A percentile compares a stretch with the other conserved stretches of the same genome.
Conservation (phyloP, 2,113 vertebrate species). For the Mus pahari region DNA sequence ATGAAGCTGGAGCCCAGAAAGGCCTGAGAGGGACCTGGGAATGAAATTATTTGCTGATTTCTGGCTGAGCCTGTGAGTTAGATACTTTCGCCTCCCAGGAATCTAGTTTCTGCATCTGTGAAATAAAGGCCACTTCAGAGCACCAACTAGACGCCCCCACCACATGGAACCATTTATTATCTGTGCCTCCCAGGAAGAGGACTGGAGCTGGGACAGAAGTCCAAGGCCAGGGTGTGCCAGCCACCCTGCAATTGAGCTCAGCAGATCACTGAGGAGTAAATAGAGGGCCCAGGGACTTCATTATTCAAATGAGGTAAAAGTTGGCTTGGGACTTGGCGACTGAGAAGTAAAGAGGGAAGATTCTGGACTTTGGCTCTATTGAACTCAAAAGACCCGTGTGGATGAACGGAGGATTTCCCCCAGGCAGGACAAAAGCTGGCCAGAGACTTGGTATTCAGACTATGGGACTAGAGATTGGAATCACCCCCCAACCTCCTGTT, state of each 20-base stretch:
- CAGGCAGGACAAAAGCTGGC: background rate
- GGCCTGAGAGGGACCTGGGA: rapidly evolving
- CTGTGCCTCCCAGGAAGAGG: background rate
- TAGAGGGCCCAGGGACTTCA: slow-evolving; percentile 22
- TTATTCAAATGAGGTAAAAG: slow-evolving; percentile 68
- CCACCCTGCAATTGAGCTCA: slow-evolving; percentile 16
- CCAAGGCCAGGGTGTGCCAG: background rate
- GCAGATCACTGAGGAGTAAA: background rate
- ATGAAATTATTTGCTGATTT: no score
- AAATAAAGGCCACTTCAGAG: background rate
- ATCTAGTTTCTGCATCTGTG: background rate
- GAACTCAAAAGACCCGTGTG: slow-evolving; percentile 19
- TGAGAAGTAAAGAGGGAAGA: background rate
- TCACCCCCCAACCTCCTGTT: no score
- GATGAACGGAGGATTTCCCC: background rate
- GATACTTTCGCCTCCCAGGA: background rate
- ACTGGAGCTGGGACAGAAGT: background rate
- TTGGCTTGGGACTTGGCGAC: slow-evolving; percentile 58
- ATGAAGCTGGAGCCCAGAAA: background rate
- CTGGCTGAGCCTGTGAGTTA: background rate
- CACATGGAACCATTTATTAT: background rate
- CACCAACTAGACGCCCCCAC: background rate
- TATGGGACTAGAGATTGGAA: background rate
- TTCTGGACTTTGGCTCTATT: background rate
- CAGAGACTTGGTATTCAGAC: background rate